Conservation (phyloP, 2,888 invertebrate genomes). For the Octonoba sinensis region DNA sequence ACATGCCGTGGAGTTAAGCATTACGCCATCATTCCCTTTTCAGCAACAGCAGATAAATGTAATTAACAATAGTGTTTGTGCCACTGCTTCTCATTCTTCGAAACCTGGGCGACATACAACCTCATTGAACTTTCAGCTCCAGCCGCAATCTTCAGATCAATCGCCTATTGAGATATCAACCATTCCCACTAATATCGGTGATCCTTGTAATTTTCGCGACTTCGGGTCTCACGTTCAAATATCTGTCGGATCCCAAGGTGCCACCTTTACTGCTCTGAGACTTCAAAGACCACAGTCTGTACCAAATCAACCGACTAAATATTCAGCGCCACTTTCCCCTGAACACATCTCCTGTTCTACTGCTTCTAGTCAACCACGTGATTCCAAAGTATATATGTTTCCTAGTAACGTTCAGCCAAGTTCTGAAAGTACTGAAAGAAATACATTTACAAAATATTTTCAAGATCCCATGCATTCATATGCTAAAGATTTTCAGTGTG, state of each 20-base stretch:
- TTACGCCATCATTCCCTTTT: conserved; percentile 49
- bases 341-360: neutral
- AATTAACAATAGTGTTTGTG: conserved; percentile 31
- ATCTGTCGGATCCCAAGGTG: conserved; percentile 51
- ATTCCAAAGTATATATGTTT: conserved; percentile 37
- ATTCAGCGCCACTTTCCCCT: neutral
- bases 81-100: conserved; percentile 36
- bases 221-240: conserved; percentile 60
- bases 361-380: conserved; percentile 46
- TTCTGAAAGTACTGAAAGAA: too few relatives aligned
- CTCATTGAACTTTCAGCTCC: conserved; percentile 56
- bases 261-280: conserved; percentile 53
- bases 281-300: conserved; percentile 34
- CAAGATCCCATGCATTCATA: too few relatives aligned
- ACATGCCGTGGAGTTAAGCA: conserved; percentile 53
- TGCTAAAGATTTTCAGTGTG: too few relatives aligned
- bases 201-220: conserved; percentile 23
- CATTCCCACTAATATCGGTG: conserved; percentile 42
- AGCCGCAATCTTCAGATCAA: conserved; percentile 49
- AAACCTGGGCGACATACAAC: conserved; percentile 55
- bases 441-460: too few relatives aligned
- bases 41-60: conserved; percentile 45
- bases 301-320: neutral
- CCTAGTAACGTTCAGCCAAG: conserved; percentile 4
- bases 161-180: conserved; percentile 55